phyloP scores from a whole-genome alignment of 2,113 vertebrate genomes.

The Antechinus flavipes region DNA sequence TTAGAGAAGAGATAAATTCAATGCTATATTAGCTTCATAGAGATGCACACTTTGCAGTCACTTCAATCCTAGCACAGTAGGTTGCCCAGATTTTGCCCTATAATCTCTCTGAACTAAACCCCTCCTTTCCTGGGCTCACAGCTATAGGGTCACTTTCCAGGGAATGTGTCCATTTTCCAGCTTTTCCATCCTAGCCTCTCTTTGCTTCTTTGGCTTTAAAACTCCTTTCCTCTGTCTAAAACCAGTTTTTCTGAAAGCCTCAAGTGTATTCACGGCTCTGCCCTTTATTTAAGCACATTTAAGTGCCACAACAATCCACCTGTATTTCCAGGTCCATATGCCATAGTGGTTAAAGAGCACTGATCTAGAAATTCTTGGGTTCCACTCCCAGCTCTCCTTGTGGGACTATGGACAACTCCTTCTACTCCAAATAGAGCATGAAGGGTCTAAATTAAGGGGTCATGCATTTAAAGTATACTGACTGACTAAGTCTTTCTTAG shows the following conservation, averaged over 20 bases:
- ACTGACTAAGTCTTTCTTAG: not conserved
- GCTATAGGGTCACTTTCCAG: not conserved
- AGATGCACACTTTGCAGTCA: not conserved
- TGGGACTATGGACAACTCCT: not conserved
- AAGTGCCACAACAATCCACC: not conserved
- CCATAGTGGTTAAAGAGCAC: not conserved
- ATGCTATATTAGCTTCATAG: not conserved
- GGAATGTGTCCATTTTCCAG: too few species aligned
- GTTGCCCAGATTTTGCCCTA: not conserved
- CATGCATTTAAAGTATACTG: not conserved
- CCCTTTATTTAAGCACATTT: not conserved
- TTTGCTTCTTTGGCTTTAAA: not conserved
- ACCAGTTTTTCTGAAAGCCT: not conserved
- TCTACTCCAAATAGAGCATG: not conserved
- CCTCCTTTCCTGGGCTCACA: not conserved
- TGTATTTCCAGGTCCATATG: not conserved
- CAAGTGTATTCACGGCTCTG: not conserved
- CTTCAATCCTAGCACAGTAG: not conserved
- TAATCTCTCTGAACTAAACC: not conserved
- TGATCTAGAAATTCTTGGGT: not conserved
- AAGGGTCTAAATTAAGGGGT: not conserved
- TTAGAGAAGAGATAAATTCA: not conserved
- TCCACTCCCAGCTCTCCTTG: not conserved
- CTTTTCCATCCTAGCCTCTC: not conserved
- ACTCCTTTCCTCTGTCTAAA: rapidly evolving